These are phyloP conservation scores for Lagorchestes hirsutus DNA, from an alignment of 2,797 vertebrate species.

Conservation along the genomic window DNA sequence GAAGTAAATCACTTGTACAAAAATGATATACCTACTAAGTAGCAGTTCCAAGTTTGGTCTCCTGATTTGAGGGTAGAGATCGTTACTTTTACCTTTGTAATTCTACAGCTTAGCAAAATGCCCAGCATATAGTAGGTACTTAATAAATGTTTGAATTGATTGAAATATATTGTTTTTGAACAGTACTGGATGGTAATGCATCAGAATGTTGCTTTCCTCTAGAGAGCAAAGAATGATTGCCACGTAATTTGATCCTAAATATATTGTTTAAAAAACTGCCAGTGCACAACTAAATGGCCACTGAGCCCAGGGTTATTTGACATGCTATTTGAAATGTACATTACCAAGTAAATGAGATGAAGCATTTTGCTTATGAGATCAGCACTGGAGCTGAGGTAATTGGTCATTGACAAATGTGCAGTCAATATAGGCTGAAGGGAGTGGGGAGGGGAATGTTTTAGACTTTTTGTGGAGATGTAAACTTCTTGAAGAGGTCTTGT, in stretches of 20 bases:
- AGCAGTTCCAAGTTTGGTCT: too few species aligned
- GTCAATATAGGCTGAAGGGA: neutral
- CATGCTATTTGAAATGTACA: neutral
- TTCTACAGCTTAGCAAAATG: neutral
- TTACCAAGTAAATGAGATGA: neutral
- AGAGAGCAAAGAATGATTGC: too few species aligned
- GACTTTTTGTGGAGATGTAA: neutral
- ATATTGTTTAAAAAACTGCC: neutral
- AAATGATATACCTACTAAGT: too few species aligned
- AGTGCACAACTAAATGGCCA: neutral
- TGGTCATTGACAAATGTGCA: neutral
- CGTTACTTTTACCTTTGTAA: too few species aligned
- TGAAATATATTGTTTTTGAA: neutral
- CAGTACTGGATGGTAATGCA: fast-evolving
- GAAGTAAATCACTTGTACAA: too few species aligned
- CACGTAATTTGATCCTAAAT: neutral
- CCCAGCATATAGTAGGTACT: neutral
- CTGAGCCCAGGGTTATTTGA: neutral
- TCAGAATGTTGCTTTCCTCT: neutral
- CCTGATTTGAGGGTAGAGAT: too few species aligned
- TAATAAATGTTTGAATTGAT: neutral
- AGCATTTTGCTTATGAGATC: neutral
- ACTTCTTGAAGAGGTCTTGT: neutral
- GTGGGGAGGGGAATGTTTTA: neutral
- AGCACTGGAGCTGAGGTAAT: neutral